These are phyloP conservation scores for Camelus dromedarius DNA, from an alignment of 2,113 vertebrate genomes.

Conservation along the genomic window DNA sequence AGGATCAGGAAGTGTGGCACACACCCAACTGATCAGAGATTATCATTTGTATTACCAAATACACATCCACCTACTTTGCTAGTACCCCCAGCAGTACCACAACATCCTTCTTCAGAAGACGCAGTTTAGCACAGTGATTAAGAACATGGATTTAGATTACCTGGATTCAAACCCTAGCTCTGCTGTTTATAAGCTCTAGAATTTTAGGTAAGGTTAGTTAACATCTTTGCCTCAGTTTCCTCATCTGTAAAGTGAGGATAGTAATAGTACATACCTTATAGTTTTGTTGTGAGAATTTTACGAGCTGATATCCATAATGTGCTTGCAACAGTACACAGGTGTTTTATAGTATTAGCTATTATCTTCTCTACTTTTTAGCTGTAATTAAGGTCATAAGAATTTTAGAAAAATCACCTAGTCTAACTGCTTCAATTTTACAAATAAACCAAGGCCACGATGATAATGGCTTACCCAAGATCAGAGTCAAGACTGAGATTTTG, in stretches of 20 bases:
- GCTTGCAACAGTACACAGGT: background rate
- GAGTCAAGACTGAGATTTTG: background rate
- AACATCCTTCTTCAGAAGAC: background rate
- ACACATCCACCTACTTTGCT: background rate
- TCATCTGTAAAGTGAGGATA: background rate
- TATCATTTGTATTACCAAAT: background rate
- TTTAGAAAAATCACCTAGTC: background rate
- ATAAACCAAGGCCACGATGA: background rate
- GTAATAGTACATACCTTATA: background rate
- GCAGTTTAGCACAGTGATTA: background rate
- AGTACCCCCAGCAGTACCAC: background rate
- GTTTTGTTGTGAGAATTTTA: background rate
- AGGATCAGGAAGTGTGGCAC: background rate
- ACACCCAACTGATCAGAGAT: background rate
- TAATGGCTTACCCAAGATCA: background rate
- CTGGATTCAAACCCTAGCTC: background rate
- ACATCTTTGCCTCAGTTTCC: background rate
- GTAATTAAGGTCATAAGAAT: background rate
- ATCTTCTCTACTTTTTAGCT: background rate
- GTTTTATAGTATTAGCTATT: background rate
- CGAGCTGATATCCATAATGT: background rate
- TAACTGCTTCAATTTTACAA: background rate
- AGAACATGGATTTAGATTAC: background rate
- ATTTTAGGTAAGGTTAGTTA: background rate
- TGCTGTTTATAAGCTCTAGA: constrained; percentile 20